These are phyloP conservation scores for Byasa hedistus DNA, from an alignment of 2,888 invertebrate species.

Conservation along the genomic window DNA sequence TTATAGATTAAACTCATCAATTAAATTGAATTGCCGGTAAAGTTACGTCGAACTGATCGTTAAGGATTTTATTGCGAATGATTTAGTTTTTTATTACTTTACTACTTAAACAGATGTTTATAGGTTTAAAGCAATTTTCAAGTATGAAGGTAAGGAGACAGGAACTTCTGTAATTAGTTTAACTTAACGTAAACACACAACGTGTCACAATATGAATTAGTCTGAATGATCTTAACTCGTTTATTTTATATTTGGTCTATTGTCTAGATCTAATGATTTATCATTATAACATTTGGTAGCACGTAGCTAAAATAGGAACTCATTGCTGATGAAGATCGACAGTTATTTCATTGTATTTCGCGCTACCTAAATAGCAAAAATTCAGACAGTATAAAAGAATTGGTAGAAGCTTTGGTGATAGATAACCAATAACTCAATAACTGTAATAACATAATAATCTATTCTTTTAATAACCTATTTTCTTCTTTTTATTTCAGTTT, in stretches of 20 bases:
- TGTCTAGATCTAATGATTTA: neutral
- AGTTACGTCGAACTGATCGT: neutral
- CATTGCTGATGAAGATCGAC: constrained; percentile 3
- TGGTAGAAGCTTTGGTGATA: neutral
- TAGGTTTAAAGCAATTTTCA: neutral
- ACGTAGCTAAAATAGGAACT: neutral
- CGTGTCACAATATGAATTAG: neutral
- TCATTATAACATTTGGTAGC: neutral
- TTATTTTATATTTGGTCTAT: neutral
- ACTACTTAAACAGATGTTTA: neutral
- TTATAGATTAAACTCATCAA: neutral
- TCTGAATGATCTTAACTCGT: neutral
- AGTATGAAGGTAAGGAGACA: neutral
- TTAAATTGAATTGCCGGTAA: neutral
- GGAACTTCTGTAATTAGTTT: neutral
- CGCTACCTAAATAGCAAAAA: constrained; percentile 10
- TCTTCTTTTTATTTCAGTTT: neutral
- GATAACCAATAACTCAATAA: constrained; percentile 1
- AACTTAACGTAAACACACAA: neutral
- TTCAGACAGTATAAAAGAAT: constrained; percentile 2
- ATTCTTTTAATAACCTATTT: neutral
- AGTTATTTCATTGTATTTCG: constrained; percentile 5
- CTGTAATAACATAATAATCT: too few relatives aligned
- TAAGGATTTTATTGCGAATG: neutral
- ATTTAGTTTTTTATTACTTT: neutral